These are phyloP conservation scores for Ctenicera cuprea DNA, from an alignment of 2,888 invertebrate species.

Conservation along the genomic window DNA sequence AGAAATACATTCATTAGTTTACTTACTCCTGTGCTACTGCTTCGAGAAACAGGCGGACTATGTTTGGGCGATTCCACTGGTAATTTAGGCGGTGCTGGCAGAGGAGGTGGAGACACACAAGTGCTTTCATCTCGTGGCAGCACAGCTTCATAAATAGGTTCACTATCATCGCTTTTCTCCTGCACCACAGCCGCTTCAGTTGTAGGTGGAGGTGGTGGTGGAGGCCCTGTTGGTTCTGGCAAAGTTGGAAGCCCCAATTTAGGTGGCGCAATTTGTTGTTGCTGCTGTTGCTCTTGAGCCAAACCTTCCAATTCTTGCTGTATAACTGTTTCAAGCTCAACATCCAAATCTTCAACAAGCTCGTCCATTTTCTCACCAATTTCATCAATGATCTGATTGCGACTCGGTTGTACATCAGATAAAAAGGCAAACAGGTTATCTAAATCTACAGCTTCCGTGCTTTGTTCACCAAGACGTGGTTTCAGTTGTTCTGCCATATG, in stretches of 20 bases:
- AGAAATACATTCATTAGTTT: no score
- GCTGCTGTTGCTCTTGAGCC: slow-evolving; percentile 70
- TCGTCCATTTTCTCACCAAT: slow-evolving; percentile 90
- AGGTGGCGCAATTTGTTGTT: slow-evolving; percentile 65
- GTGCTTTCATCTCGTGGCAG: slow-evolving; percentile 80
- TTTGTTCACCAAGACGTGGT: slow-evolving; percentile 74
- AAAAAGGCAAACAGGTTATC: slow-evolving; percentile 94
- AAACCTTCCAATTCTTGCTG: slow-evolving; percentile 78
- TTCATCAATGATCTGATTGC: slow-evolving; percentile 83
- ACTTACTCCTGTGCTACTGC: slow-evolving; percentile 73
- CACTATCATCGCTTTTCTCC: slow-evolving; percentile 70
- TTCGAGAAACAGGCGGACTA: slow-evolving; percentile 74
- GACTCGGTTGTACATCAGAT: slow-evolving; percentile 80
- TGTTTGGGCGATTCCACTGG: slow-evolving; percentile 74
- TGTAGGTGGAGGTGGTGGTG: slow-evolving; percentile 80
- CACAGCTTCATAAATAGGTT: slow-evolving; percentile 92
- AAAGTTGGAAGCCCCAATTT: slow-evolving; percentile 78
- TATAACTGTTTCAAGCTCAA: slow-evolving; percentile 82
- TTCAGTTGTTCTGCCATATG: slow-evolving; percentile 85
- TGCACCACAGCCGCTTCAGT: slow-evolving; percentile 72
- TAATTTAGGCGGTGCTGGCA: slow-evolving; percentile 72
- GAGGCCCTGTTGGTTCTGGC: slow-evolving; percentile 86
- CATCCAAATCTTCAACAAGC: slow-evolving; percentile 87
- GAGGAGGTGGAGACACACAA: slow-evolving; percentile 71
- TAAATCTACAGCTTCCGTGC: slow-evolving; percentile 86